Percentiles rank a stretch among this genome's conserved stretches.
Evolutionary conservation across 2,797 vertebrate species (phyloP).

Genomic region (Coregonus sp.): DNA sequence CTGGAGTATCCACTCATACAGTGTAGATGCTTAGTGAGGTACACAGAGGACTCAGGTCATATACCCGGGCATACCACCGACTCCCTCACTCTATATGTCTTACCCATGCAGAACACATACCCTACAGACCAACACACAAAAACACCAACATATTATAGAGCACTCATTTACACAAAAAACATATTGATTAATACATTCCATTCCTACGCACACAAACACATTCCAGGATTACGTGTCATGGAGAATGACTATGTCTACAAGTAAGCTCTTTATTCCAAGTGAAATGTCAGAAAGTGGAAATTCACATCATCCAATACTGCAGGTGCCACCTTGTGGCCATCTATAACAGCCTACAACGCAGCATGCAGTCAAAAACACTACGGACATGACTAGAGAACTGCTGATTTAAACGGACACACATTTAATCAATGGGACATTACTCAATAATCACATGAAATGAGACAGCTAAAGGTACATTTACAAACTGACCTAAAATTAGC

Average conservation of each 20-base stretch:
- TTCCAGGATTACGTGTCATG: too few species aligned
- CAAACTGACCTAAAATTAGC: neutral
- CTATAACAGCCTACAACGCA: neutral
- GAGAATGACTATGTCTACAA: neutral
- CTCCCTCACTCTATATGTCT: neutral
- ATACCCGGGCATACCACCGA: constrained; percentile 1
- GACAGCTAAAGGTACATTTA: neutral
- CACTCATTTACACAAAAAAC: neutral
- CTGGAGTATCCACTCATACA: constrained; percentile 49
- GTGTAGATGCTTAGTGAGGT: constrained; percentile 48
- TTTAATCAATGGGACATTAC: neutral
- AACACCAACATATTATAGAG: neutral
- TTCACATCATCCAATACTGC: neutral
- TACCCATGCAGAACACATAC: neutral
- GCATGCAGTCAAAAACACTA: neutral
- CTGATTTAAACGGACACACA: neutral
- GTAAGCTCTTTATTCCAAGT: neutral
- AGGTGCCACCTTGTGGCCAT: constrained; percentile 9
- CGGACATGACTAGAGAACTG: neutral
- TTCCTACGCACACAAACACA: neutral
- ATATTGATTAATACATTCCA: neutral
- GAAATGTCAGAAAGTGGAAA: neutral
- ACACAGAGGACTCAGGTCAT: constrained; percentile 43
- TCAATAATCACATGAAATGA: neutral
- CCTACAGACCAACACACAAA: neutral